These are phyloP conservation scores for Diadophis punctatus DNA, from an alignment of 2,113 vertebrate species.

Conservation along the genomic window DNA sequence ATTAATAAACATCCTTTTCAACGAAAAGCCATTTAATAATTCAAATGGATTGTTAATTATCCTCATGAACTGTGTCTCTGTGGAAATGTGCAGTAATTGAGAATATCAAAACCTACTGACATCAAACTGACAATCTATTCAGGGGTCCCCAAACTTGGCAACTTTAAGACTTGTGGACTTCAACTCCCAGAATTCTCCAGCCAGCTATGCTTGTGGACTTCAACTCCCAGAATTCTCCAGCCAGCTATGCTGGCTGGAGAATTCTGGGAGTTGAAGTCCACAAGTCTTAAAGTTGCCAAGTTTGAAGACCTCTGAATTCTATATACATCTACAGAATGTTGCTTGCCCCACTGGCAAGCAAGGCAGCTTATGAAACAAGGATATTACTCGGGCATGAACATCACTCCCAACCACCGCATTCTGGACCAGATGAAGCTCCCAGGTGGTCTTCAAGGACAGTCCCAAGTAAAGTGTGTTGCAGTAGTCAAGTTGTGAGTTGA, in stretches of 20 bases:
- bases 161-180: too few species aligned
- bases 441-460: background rate
- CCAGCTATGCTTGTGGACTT: too few species aligned
- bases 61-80: background rate
- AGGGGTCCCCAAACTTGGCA: too few species aligned
- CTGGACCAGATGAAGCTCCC: background rate
- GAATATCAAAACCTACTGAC: background rate
- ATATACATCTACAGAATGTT: too few species aligned
- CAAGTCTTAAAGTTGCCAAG: too few species aligned
- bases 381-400: background rate
- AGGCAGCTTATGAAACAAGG: background rate
- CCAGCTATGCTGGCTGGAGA: too few species aligned
- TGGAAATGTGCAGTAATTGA: background rate
- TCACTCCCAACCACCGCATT: background rate
- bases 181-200: too few species aligned
- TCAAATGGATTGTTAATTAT: background rate
- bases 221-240: too few species aligned
- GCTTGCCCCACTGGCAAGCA: conserved; percentile 31
- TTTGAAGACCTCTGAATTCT: too few species aligned
- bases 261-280: too few species aligned
- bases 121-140: background rate
- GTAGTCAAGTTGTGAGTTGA: background rate
- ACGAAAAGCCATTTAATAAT: background rate
- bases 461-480: background rate
- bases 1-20: background rate